Percentiles rank a stretch among this genome's conserved stretches.
Evolutionary conservation across 2,113 vertebrate species (phyloP).

Genomic region (Ciconia maguari): DNA sequence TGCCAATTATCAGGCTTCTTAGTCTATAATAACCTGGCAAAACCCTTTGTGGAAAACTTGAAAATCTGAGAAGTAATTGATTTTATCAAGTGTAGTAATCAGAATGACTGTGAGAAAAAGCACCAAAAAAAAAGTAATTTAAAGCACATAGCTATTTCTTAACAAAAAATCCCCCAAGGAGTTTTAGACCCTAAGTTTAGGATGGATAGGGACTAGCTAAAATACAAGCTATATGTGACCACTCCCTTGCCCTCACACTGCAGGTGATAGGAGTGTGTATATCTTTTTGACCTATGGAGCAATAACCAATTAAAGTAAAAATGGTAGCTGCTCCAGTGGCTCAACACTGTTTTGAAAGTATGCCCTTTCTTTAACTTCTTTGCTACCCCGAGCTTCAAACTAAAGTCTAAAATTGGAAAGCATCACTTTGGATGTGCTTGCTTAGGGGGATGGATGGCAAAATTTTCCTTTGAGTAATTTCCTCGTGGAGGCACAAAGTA

Average conservation of each 20-base stretch:
- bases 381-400: not conserved
- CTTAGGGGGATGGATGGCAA: not conserved
- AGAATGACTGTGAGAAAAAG: not conserved
- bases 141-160: not conserved
- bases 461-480: not conserved
- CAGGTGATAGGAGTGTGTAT: not conserved
- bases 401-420: not conserved
- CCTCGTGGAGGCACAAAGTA: not conserved
- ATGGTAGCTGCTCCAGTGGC: not conserved
- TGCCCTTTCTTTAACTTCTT: not conserved
- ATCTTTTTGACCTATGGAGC: not conserved
- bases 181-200: not conserved
- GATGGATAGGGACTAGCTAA: not conserved
- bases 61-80: not conserved
- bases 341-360: not conserved
- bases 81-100: not conserved
- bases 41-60: not conserved
- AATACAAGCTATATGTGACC: not conserved
- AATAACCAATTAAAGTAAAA: not conserved
- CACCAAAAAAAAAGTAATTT: not conserved
- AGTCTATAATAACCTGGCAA: not conserved
- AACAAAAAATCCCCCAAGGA: not conserved
- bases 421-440: not conserved
- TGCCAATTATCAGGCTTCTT: not conserved
- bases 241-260: not conserved